phyloP scores from a whole-genome alignment of 2,797 vertebrate genomes.

The Hylomyscus alleni region DNA sequence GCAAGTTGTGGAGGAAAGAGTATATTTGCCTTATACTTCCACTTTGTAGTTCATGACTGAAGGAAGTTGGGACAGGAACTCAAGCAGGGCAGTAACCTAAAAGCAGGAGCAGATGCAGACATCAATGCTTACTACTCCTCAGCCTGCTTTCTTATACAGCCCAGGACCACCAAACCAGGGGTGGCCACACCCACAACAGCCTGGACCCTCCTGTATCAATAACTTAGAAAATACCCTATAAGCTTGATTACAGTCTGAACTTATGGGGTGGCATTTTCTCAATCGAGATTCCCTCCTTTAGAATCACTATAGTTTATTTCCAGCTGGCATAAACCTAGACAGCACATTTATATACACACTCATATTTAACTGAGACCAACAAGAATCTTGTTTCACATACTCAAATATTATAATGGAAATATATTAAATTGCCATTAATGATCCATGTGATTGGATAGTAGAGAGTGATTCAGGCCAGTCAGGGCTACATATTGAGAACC shows the following conservation, averaged over 20 bases:
- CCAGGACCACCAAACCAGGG: too few relatives aligned
- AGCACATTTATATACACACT: neutral
- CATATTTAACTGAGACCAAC: neutral
- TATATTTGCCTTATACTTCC: neutral
- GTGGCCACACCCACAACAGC: too few relatives aligned
- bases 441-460: neutral
- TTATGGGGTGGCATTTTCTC: neutral
- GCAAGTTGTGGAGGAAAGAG: neutral
- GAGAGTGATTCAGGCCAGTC: neutral
- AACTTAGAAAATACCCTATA: neutral
- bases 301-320: neutral
- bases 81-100: neutral
- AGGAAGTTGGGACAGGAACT: neutral
- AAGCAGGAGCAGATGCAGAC: neutral
- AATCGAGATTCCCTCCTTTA: neutral
- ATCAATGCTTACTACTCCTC: too few relatives aligned
- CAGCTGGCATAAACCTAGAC: neutral
- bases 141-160: too few relatives aligned
- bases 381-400: constrained; percentile 34
- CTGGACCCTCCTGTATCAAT: too few relatives aligned
- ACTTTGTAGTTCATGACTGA: neutral
- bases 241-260: neutral
- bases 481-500: neutral
- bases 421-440: neutral
- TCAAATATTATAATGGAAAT: neutral